phyloP scores from a whole-genome alignment of 2,888 invertebrate genomes.

The Elegia similella region DNA sequence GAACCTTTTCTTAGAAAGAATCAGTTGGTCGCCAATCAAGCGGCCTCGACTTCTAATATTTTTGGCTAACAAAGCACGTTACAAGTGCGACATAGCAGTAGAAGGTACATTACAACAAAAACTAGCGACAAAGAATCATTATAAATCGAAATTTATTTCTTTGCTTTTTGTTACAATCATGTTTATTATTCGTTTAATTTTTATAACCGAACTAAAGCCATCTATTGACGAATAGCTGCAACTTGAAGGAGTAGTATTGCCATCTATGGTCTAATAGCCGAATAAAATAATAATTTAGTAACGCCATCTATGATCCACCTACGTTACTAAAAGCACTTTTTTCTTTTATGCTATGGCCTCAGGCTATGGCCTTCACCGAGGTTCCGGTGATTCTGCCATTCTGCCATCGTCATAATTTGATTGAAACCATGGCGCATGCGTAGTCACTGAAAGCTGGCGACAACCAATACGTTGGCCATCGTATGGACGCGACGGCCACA shows the following conservation, averaged over 20 bases:
- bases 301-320: not conserved
- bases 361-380: no score
- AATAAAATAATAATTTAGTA: not conserved
- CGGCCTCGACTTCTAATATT: not conserved
- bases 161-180: no score
- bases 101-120: not conserved
- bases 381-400: no score
- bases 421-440: no score
- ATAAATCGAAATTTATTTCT: no score
- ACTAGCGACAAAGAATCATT: no score
- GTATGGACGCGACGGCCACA: no score
- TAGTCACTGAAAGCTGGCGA: no score
- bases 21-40: not conserved
- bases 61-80: not conserved
- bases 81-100: not conserved
- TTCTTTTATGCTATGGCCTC: no score
- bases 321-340: slow-evolving; percentile 21
- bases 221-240: not conserved
- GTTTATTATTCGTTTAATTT: no score
- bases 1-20: not conserved
- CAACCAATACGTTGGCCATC: no score
- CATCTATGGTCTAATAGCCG: slow-evolving; percentile 8
- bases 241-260: not conserved
- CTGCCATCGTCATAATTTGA: no score
- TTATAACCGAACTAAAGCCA: not conserved